Percentiles rank a stretch among this genome's conserved stretches.
Conservation (phyloP, 2,888 invertebrate species). For the Chirona hameri region DNA sequence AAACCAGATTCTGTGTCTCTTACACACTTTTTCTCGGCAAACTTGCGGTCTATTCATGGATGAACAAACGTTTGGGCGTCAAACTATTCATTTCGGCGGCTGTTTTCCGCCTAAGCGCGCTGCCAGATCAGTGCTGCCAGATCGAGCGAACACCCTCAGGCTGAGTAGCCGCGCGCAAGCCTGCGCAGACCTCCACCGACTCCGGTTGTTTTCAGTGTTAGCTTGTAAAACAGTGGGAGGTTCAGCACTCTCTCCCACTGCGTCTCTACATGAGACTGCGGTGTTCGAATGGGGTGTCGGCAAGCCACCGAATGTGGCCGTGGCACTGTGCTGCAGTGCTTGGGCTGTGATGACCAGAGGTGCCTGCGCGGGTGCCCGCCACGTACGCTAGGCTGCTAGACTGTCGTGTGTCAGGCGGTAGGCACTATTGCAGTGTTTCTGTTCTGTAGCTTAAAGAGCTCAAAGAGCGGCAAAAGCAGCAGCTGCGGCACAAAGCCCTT, state of each 20-base stretch:
- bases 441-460: slow-evolving; percentile 40
- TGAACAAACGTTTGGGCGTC: neutral
- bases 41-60: no score
- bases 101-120: no score
- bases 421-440: slow-evolving; percentile 29
- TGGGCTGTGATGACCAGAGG: neutral
- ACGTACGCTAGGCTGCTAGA: neutral
- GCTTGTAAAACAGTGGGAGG: neutral
- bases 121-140: neutral
- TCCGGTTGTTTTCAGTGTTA: neutral
- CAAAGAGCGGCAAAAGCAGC: slow-evolving; percentile 40
- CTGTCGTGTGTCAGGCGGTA: neutral
- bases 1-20: no score
- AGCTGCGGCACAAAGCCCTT: slow-evolving; percentile 40
- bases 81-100: neutral
- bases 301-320: neutral
- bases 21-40: no score
- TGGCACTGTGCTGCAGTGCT: neutral
- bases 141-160: neutral
- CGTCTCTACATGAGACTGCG: neutral
- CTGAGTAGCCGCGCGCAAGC: neutral
- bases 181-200: neutral
- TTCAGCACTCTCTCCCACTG: neutral
- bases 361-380: neutral
- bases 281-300: neutral